A percentile compares a stretch with the other conserved stretches of the same genome.
Conservation (phyloP, 2,888 invertebrate species). For the Scrobipalpa atriplicella region DNA sequence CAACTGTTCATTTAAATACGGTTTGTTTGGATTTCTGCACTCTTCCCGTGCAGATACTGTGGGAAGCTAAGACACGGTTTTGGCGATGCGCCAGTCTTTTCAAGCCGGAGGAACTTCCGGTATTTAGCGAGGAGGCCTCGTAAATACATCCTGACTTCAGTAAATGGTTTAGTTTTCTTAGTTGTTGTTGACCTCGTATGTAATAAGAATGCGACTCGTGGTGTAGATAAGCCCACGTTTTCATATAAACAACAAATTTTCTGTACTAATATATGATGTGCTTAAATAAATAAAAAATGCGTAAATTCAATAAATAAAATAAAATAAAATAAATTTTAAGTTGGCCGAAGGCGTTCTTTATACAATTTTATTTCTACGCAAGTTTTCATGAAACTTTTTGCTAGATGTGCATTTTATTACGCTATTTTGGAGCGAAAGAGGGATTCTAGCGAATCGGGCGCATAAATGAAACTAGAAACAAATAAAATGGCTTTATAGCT, state of each 20-base stretch:
- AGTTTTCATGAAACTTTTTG: too few relatives aligned
- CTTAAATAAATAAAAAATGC: too few relatives aligned
- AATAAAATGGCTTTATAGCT: constrained; percentile 66
- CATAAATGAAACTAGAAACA: constrained; percentile 53
- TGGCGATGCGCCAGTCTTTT: constrained; percentile 1
- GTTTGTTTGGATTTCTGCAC: neutral
- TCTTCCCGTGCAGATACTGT: neutral
- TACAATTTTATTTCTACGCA: too few relatives aligned
- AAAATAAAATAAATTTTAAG: too few relatives aligned
- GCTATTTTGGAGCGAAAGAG: constrained; percentile 38
- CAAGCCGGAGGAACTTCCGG: neutral
- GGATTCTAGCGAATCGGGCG: constrained; percentile 41
- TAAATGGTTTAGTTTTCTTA: neutral
- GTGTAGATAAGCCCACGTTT: too few relatives aligned
- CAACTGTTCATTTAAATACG: neutral
- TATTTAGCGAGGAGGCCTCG: constrained; percentile 1
- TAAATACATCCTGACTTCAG: neutral
- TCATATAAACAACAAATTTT: too few relatives aligned
- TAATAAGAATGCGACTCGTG: too few relatives aligned
- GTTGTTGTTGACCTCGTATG: neutral
- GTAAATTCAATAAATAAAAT: too few relatives aligned
- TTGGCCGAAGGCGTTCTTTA: too few relatives aligned
- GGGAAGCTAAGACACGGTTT: neutral
- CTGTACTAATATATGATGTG: too few relatives aligned
- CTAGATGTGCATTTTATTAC: neutral